These are phyloP conservation scores for Neomorphus geoffroyi DNA, from an alignment of 2,797 vertebrate genomes.

Conservation along the genomic window DNA sequence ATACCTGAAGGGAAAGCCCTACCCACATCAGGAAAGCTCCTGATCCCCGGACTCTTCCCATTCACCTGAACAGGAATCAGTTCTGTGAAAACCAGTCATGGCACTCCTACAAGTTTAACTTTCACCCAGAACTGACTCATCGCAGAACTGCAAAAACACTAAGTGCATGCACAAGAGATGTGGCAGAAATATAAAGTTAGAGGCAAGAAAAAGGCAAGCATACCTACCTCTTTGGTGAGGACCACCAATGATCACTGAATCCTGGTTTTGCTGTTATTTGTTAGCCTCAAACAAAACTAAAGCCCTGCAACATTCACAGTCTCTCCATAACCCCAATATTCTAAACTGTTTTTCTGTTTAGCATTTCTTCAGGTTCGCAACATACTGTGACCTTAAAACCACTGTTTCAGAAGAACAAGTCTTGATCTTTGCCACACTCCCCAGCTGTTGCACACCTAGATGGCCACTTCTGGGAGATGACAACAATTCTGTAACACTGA, in stretches of 20 bases:
- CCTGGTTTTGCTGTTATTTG: neutral
- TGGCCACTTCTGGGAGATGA: neutral
- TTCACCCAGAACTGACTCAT: neutral
- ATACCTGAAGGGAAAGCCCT: neutral
- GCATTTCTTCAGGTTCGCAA: neutral
- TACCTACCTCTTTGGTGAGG: neutral
- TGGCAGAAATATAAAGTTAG: rapidly evolving
- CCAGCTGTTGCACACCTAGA: neutral
- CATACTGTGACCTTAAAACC: neutral
- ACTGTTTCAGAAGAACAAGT: neutral
- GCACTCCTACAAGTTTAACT: neutral
- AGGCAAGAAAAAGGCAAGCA: neutral
- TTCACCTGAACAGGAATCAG: neutral
- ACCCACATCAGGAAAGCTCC: neutral
- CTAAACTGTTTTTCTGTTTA: neutral
- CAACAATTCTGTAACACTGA: neutral
- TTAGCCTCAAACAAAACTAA: neutral
- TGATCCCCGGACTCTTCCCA: neutral
- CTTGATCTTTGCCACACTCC: rapidly evolving
- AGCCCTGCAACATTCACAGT: neutral
- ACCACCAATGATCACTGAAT: rapidly evolving
- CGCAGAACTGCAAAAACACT: neutral
- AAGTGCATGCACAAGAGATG: neutral
- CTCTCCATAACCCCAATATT: neutral
- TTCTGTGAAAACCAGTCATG: neutral